These are phyloP conservation scores for Toxotes jaculatrix DNA, from an alignment of 2,113 vertebrate genomes.

Conservation along the genomic window DNA sequence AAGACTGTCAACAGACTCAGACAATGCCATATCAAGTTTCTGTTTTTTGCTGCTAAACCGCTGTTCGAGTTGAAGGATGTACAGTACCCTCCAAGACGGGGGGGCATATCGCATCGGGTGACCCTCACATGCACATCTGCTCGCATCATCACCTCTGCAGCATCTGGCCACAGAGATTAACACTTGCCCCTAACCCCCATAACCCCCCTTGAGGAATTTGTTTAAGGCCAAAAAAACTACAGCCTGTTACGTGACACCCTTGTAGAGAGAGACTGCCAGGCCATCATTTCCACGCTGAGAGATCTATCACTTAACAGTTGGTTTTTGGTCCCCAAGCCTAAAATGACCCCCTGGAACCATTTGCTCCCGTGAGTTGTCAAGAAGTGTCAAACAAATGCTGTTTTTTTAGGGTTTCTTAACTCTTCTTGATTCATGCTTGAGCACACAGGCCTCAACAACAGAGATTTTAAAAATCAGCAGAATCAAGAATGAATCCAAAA, in stretches of 20 bases:
- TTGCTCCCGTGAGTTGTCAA: conserved; percentile 55
- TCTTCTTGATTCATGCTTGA: not conserved
- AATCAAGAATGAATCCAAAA: not conserved
- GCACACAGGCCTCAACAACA: not conserved
- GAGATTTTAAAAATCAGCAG: conserved; percentile 1
- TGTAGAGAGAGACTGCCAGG: conserved; percentile 53
- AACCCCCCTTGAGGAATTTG: conserved; percentile 66
- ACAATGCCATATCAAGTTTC: not conserved
- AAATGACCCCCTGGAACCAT: conserved; percentile 56
- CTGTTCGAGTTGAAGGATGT: not conserved
- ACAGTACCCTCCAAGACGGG: not conserved
- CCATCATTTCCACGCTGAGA: conserved; percentile 67
- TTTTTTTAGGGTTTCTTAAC: not conserved
- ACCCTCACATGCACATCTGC: conserved; percentile 74
- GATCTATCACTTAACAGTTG: conserved; percentile 78
- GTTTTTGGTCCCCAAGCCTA: conserved; percentile 55
- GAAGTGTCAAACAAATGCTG: conserved; percentile 45
- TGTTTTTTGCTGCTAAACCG: not conserved
- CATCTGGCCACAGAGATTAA: conserved; percentile 79
- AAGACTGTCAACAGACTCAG: not conserved
- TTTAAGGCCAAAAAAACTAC: conserved; percentile 56
- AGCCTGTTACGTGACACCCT: conserved; percentile 68
- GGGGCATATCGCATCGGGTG: conserved; percentile 24
- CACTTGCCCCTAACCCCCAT: conserved; percentile 65
- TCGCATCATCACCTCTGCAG: conserved; percentile 74